These are phyloP conservation scores for Acrocephalus scirpaceus DNA, from an alignment of 2,797 vertebrate species.

Conservation along the genomic window DNA sequence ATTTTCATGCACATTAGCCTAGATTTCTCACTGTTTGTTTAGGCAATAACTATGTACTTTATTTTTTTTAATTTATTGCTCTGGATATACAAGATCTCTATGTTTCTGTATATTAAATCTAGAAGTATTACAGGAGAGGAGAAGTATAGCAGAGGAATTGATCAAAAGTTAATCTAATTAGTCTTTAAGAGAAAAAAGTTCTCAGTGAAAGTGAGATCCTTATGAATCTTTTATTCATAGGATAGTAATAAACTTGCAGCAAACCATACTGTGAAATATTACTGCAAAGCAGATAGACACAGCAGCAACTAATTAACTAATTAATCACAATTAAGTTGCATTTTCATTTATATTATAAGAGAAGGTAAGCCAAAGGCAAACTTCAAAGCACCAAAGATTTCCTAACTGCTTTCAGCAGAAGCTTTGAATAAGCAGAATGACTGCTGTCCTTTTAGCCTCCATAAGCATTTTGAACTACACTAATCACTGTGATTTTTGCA, in stretches of 20 bases:
- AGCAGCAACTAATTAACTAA: constrained; percentile 43
- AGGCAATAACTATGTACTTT: background rate
- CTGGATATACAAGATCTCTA: background rate
- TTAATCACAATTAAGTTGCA: constrained; percentile 34
- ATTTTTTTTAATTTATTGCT: background rate
- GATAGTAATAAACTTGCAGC: background rate
- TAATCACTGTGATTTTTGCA: constrained; percentile 12
- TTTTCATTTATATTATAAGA: constrained; percentile 25
- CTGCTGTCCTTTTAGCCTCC: background rate
- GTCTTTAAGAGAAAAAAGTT: background rate
- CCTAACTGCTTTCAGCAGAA: background rate
- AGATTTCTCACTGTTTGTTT: background rate
- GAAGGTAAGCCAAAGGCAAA: constrained; percentile 18
- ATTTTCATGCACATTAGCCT: background rate
- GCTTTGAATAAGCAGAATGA: constrained; percentile 20
- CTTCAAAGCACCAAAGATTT: constrained; percentile 32
- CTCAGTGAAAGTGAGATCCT: background rate
- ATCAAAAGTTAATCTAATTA: background rate
- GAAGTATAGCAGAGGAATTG: background rate
- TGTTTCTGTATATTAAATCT: background rate
- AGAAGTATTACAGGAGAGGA: background rate
- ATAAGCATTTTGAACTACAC: background rate
- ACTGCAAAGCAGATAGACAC: background rate
- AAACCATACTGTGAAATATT: background rate
- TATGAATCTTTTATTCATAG: background rate